Evolutionary conservation across 2,888 invertebrate genomes (phyloP).

Genomic region (Seira ritae): DNA sequence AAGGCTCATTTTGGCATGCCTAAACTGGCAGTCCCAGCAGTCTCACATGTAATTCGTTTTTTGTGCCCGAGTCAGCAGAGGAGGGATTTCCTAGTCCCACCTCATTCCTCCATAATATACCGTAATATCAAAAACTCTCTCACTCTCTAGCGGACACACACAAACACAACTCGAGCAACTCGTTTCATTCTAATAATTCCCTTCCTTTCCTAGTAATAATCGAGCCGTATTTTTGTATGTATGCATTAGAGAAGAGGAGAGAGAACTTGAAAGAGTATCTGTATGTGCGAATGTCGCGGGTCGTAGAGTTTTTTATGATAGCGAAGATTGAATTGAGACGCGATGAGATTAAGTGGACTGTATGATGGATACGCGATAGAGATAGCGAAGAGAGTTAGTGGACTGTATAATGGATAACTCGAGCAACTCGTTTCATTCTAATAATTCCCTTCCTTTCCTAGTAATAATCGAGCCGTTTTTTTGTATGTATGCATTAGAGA

Average conservation of each 20-base stretch:
- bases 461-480: constrained; percentile 24
- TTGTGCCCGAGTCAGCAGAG: constrained; percentile 71
- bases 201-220: constrained; percentile 24
- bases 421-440: constrained; percentile 33
- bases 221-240: constrained; percentile 22
- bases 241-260: constrained; percentile 20
- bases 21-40: constrained; percentile 73
- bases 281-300: too few relatives aligned
- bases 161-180: constrained; percentile 15
- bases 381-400: too few relatives aligned
- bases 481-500: constrained; percentile 21
- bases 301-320: too few relatives aligned
- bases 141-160: constrained; percentile 11
- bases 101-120: constrained; percentile 67
- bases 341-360: too few relatives aligned
- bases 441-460: constrained; percentile 33
- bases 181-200: constrained; percentile 42
- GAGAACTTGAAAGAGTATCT: too few relatives aligned
- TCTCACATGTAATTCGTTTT: constrained; percentile 71
- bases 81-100: constrained; percentile 70
- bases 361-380: too few relatives aligned
- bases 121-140: constrained; percentile 56
- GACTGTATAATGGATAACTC: too few relatives aligned
- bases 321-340: too few relatives aligned
- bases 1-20: constrained; percentile 72